These are phyloP conservation scores for Elegia similella DNA, from an alignment of 2,888 invertebrate genomes.

Conservation along the genomic window DNA sequence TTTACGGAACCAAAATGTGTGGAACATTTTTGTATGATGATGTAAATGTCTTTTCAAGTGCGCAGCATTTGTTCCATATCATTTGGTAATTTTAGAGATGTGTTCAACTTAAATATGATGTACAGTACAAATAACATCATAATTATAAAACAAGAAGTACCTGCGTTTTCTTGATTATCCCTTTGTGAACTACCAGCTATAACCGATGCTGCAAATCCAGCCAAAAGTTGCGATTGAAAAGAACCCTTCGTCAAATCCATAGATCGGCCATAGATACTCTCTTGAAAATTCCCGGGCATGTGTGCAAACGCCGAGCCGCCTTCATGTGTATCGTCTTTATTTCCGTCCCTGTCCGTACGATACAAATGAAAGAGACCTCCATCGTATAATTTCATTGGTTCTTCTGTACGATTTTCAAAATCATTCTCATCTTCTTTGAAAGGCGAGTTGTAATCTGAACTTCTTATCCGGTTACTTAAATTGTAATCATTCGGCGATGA, in stretches of 20 bases:
- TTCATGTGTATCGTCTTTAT: slow-evolving; percentile 50
- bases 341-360: slow-evolving; percentile 53
- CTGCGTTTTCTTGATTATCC: slow-evolving; percentile 59
- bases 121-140: no score
- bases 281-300: slow-evolving; percentile 51
- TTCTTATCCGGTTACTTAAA: slow-evolving; percentile 48
- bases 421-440: slow-evolving; percentile 69
- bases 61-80: no score
- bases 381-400: slow-evolving; percentile 65
- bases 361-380: slow-evolving; percentile 68
- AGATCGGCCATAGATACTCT: slow-evolving; percentile 66
- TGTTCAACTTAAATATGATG: no score
- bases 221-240: slow-evolving; percentile 69
- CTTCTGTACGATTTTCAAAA: slow-evolving; percentile 52
- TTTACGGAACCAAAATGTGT: no score
- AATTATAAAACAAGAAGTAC: slow-evolving; percentile 34
- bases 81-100: no score
- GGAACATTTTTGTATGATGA: no score
- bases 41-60: no score
- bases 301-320: slow-evolving; percentile 48
- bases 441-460: slow-evolving; percentile 59
- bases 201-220: slow-evolving; percentile 68
- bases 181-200: slow-evolving; percentile 68
- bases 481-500: slow-evolving; percentile 57
- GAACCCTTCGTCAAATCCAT: slow-evolving; percentile 70